phyloP scores from a whole-genome alignment of 2,113 vertebrate genomes.

The Hemiprocne comata region DNA sequence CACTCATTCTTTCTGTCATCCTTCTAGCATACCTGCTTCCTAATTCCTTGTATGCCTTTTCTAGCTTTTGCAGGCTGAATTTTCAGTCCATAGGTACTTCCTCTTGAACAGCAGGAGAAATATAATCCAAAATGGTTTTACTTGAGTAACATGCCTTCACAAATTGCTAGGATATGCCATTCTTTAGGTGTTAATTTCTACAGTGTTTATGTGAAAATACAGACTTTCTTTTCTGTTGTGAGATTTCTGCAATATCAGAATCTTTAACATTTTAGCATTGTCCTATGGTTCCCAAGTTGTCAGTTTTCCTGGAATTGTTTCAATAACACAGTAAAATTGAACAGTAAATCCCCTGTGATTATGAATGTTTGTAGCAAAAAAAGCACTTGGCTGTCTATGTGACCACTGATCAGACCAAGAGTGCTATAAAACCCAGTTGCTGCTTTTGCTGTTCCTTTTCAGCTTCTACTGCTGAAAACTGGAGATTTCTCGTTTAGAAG shows the following conservation, averaged over 20 bases:
- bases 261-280: background rate
- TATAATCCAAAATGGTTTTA: background rate
- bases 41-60: background rate
- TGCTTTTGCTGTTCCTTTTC: background rate
- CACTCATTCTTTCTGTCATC: background rate
- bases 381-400: background rate
- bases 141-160: background rate
- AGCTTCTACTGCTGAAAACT: background rate
- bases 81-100: background rate
- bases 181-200: background rate
- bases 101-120: background rate
- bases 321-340: background rate
- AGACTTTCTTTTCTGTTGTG: background rate
- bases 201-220: background rate
- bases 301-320: background rate
- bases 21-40: background rate
- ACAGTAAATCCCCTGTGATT: background rate
- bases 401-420: background rate
- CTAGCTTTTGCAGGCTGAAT: background rate
- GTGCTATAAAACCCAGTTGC: background rate
- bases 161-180: background rate
- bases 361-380: background rate
- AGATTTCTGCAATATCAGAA: background rate
- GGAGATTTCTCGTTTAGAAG: background rate
- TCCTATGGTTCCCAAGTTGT: rapidly evolving